These are phyloP conservation scores for Indicator maculatus DNA, from an alignment of 2,113 vertebrate species.

Conservation along the genomic window DNA sequence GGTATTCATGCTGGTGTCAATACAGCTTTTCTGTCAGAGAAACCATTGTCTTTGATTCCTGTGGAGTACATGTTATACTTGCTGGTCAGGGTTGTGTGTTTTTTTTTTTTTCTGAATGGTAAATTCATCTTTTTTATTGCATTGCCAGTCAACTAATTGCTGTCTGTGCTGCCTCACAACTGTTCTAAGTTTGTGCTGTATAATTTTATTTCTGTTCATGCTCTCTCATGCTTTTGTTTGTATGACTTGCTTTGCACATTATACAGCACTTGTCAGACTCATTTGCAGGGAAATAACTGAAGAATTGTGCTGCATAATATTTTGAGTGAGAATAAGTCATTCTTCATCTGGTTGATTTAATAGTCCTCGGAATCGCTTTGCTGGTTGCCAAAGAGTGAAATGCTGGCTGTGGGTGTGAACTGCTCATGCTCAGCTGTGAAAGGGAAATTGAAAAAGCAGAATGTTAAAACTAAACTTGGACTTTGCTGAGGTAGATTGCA, in stretches of 20 bases:
- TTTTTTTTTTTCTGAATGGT: neutral
- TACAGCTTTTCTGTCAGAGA: neutral
- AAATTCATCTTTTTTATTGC: neutral
- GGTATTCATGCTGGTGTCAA: slow-evolving; percentile 19
- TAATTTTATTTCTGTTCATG: slow-evolving; percentile 11
- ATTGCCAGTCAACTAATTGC: neutral
- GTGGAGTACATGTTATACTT: neutral
- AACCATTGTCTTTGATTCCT: neutral
- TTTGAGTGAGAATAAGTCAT: neutral
- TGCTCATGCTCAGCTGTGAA: accelerated
- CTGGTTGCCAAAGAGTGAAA: neutral
- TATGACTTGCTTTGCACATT: neutral
- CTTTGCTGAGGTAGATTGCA: neutral
- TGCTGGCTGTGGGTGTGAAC: neutral
- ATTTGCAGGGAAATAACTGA: neutral
- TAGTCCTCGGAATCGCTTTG: neutral
- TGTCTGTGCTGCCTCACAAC: neutral
- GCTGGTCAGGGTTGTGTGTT: neutral
- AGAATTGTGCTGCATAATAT: neutral
- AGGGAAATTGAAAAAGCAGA: neutral
- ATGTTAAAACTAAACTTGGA: neutral
- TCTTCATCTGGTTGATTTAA: neutral
- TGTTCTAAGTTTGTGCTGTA: neutral
- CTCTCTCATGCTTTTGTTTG: slow-evolving; percentile 15
- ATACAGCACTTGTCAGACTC: neutral